Percentiles rank a stretch among this genome's conserved stretches.
phyloP scores from a whole-genome alignment of 2,888 invertebrate species.

The Phaedon cochleariae region DNA sequence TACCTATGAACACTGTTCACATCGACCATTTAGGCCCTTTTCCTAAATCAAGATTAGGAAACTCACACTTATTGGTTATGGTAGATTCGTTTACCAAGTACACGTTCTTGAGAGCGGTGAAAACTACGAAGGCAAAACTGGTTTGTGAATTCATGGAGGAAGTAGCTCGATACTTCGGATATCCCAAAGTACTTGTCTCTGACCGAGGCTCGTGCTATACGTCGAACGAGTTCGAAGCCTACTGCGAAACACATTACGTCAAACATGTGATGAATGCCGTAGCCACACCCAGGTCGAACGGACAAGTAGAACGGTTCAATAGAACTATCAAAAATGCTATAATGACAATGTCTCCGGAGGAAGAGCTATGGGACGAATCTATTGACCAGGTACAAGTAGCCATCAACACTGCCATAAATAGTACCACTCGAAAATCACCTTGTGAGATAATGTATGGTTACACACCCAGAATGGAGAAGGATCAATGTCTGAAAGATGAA shows the following conservation, averaged over 20 bases:
- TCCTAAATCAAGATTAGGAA: constrained; percentile 33
- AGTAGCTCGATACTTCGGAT: constrained; percentile 30
- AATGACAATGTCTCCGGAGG: constrained; percentile 11
- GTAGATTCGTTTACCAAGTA: constrained; percentile 53
- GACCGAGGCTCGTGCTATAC: constrained; percentile 37
- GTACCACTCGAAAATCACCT: no score
- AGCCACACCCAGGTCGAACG: constrained; percentile 37
- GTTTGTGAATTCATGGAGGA: constrained; percentile 24
- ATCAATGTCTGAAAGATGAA: no score
- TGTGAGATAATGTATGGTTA: no score
- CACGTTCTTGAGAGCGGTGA: constrained; percentile 43
- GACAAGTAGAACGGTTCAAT: constrained; percentile 33
- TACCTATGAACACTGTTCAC: constrained; percentile 44
- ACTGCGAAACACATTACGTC: constrained; percentile 5
- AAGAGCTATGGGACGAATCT: constrained; percentile 26
- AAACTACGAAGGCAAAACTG: constrained; percentile 20
- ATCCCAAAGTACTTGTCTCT: constrained; percentile 30
- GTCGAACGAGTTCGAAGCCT: constrained; percentile 7
- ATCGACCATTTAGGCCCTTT: constrained; percentile 46
- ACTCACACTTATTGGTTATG: constrained; percentile 43
- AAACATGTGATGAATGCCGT: constrained; percentile 37
- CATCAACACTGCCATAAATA: constrained; percentile 19
- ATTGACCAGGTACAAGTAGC: constrained; percentile 17
- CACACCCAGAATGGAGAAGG: no score
- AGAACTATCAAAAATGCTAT: constrained; percentile 6